phyloP scores from a whole-genome alignment of 2,888 invertebrate species.

The Leucania comma region DNA sequence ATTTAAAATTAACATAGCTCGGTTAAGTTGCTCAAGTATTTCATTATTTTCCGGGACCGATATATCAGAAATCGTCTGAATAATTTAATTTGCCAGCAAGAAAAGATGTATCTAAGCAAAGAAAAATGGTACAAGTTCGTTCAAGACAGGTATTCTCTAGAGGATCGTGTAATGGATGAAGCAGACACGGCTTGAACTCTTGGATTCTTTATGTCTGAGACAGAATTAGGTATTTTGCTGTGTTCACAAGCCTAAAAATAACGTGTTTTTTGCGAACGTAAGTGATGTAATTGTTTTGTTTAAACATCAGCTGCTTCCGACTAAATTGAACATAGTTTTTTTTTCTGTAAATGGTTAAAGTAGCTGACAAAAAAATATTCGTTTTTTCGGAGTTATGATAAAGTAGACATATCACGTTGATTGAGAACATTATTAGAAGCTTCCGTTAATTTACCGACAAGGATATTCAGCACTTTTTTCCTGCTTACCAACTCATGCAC shows the following conservation, averaged over 20 bases:
- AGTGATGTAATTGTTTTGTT: conserved; percentile 21
- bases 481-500: conserved; percentile 17
- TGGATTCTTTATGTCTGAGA: conserved; percentile 36
- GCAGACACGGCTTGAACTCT: conserved; percentile 42
- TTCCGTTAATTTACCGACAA: conserved; percentile 15
- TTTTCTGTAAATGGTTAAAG: background rate
- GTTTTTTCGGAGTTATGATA: background rate
- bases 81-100: conserved; percentile 40
- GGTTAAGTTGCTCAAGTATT: background rate
- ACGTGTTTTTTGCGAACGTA: conserved; percentile 25
- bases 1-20: background rate
- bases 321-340: background rate
- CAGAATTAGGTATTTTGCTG: conserved; percentile 28
- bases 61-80: conserved; percentile 15
- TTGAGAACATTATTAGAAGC: conserved; percentile 19
- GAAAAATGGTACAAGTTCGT: conserved; percentile 47
- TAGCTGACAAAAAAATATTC: background rate
- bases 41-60: background rate
- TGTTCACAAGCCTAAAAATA: conserved; percentile 15
- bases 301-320: conserved; percentile 15
- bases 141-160: conserved; percentile 52
- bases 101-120: conserved; percentile 42
- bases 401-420: background rate
- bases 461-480: conserved; percentile 18
- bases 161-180: conserved; percentile 57